Conservation (phyloP, 2,797 vertebrate species). For the Sebastes kiyomatsui region DNA sequence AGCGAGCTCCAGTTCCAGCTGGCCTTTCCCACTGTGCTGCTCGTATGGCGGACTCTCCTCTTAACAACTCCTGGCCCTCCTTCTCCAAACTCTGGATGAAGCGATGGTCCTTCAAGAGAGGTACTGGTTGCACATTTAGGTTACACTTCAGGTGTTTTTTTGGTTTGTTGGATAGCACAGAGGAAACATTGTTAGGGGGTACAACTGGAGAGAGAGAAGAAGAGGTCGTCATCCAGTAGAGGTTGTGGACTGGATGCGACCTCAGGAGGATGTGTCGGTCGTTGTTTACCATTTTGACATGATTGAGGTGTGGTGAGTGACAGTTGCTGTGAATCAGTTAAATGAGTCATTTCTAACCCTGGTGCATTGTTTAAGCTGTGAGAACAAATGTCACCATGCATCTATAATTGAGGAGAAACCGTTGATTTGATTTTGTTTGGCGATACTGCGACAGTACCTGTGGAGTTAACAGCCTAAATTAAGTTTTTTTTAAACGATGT, state of each 20-base stretch:
- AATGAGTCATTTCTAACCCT: slow-evolving; percentile 38
- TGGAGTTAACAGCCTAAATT: background rate
- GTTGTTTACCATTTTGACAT: slow-evolving; percentile 13
- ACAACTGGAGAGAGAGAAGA: background rate
- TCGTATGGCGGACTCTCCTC: slow-evolving; percentile 90
- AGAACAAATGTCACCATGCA: background rate
- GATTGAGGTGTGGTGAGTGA: slow-evolving; percentile 24
- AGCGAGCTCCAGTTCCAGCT: slow-evolving; percentile 54
- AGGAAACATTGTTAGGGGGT: background rate
- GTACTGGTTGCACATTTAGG: slow-evolving; percentile 73
- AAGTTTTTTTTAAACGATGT: background rate
- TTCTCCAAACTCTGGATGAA: slow-evolving; percentile 96
- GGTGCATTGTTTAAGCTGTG: background rate
- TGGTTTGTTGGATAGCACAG: background rate
- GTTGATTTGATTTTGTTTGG: background rate
- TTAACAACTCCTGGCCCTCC: slow-evolving; percentile 97
- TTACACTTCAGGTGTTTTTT: background rate
- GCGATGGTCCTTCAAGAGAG: slow-evolving; percentile 96
- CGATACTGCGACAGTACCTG: background rate
- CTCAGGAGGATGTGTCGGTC: background rate
- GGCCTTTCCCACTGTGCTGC: slow-evolving; percentile 49
- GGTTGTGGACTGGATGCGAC: background rate
- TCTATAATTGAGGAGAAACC: background rate
- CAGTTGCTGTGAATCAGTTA: background rate
- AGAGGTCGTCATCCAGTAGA: background rate